phyloP scores from a whole-genome alignment of 2,888 invertebrate genomes.

The Mythimna ferrago region DNA sequence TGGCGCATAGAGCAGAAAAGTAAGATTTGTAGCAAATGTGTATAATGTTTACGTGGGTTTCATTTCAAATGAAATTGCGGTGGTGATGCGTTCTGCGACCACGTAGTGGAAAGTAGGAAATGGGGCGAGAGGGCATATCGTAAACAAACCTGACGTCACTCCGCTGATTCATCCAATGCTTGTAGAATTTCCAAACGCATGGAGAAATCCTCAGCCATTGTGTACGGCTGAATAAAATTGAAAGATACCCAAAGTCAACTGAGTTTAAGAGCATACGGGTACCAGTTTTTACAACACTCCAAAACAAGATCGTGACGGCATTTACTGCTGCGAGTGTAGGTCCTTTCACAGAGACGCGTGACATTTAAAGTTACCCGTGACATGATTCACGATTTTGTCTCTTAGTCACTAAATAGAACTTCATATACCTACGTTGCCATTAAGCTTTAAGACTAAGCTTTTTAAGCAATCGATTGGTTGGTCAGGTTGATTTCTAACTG shows the following conservation, averaged over 20 bases:
- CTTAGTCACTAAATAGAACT: conserved; percentile 46
- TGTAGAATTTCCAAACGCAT: conserved; percentile 46
- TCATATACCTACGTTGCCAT: conserved; percentile 30
- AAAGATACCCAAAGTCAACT: conserved; percentile 39
- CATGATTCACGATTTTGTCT: conserved; percentile 70
- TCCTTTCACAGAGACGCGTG: conserved; percentile 81
- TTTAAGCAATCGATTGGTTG: conserved; percentile 7
- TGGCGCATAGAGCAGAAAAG: conserved; percentile 39
- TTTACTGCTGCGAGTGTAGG: conserved; percentile 77
- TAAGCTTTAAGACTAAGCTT: conserved; percentile 11
- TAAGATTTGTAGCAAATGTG: conserved; percentile 42
- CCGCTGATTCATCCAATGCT: conserved; percentile 68
- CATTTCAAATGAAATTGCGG: conserved; percentile 64
- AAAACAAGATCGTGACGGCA: conserved; percentile 83
- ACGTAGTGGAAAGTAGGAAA: conserved; percentile 75
- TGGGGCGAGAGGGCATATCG: conserved; percentile 69
- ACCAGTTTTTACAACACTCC: conserved; percentile 74
- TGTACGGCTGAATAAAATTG: conserved; percentile 24
- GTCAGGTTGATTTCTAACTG: conserved; percentile 10
- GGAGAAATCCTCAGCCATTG: conserved; percentile 58
- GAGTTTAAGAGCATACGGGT: conserved; percentile 50
- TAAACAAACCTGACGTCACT: conserved; percentile 65
- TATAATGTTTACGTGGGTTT: conserved; percentile 63
- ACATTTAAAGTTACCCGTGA: conserved; percentile 80
- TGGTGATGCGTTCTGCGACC: conserved; percentile 55